Base-by-base conservation (phyloP, 2,113 vertebrate genomes). In the Lepus timidus region DNA sequence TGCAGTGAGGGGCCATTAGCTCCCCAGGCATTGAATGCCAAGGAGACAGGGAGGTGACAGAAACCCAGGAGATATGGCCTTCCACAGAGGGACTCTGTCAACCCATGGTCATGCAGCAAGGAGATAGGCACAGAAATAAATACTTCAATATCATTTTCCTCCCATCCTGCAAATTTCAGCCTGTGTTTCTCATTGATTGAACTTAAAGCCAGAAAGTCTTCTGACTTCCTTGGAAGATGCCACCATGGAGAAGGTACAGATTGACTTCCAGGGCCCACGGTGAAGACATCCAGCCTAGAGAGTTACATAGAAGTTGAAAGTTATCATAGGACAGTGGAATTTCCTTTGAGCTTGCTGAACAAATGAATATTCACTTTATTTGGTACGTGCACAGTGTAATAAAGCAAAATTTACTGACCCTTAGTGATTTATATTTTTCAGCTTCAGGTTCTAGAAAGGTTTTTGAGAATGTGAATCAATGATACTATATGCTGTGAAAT, bases 391-490 rank as follows among this genome's bases (percentile, higher is more conserved):
- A 49, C 1, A 11, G 22, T 31, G 12, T 61, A 78, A 88, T 29
- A 62, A 89, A 88, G 75, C 22, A 67, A 68, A 36, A 76, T 62
- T 61, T 52, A 44, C 12, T 88, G 19, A 51, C 9, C n/a, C 17
- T 20, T 74, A 73, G 0, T 67, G 36, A 76, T 17, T 74, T 70
- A 22, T 12, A 36, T 16, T 8, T 84, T 67, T 85, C 68, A 81
- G n/a, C 16, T 58, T 90, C 44, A 89, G 65, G 23, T 90, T 75
- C 65, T 70, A 13, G 64, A 62, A 75, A 95, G 31, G 25, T 81
- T 79, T 75, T 75, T 84, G 39, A 95, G 65, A 74, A 74, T 79
- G 75, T 91, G 33, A 51, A 51, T 73, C 16, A 88, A 51, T 44
- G 36, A 78, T 27, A 52, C 39, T 23, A 65, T 19, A 75, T 86